Percentiles rank a stretch among this genome's conserved stretches.
Conservation (phyloP, 2,888 invertebrate genomes). For the Nudaria mundana region DNA sequence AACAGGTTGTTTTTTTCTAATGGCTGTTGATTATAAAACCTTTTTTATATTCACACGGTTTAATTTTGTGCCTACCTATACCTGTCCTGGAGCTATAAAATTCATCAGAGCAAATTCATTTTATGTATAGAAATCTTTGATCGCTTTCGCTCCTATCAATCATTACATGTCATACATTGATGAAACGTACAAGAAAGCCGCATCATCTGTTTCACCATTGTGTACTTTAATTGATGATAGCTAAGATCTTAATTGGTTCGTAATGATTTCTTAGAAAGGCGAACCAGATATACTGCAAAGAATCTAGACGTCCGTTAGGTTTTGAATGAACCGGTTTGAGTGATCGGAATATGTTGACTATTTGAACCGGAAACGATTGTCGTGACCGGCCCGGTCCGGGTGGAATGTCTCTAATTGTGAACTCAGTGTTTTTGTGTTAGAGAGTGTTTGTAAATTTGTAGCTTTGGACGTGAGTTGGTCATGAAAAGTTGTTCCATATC, state of each 20-base stretch:
- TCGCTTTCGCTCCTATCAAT: slow-evolving; percentile 35
- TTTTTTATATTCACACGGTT: too few species aligned
- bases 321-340: slow-evolving; percentile 36
- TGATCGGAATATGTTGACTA: slow-evolving; percentile 28
- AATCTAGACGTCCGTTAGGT: slow-evolving; percentile 47
- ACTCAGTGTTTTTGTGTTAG: slow-evolving; percentile 12
- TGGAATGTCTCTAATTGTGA: slow-evolving; percentile 14
- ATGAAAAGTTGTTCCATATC: too few species aligned
- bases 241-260: background rate
- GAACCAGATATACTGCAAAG: slow-evolving; percentile 33
- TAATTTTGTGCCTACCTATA: too few species aligned
- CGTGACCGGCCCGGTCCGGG: too few species aligned
- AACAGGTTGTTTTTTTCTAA: too few species aligned
- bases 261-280: slow-evolving; percentile 27
- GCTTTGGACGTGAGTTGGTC: background rate
- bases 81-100: too few species aligned
- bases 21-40: too few species aligned
- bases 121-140: slow-evolving; percentile 18
- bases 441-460: slow-evolving; percentile 4
- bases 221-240: background rate
- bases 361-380: slow-evolving; percentile 36
- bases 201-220: background rate
- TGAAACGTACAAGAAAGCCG: slow-evolving; percentile 19
- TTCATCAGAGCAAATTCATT: slow-evolving; percentile 25
- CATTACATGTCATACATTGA: slow-evolving; percentile 23